Evolutionary conservation across 1,140 invertebrate genomes (phyloP), one percentile per base, ranked within the genome.

Genomic region (Neomicropteryx cornuta): DNA sequence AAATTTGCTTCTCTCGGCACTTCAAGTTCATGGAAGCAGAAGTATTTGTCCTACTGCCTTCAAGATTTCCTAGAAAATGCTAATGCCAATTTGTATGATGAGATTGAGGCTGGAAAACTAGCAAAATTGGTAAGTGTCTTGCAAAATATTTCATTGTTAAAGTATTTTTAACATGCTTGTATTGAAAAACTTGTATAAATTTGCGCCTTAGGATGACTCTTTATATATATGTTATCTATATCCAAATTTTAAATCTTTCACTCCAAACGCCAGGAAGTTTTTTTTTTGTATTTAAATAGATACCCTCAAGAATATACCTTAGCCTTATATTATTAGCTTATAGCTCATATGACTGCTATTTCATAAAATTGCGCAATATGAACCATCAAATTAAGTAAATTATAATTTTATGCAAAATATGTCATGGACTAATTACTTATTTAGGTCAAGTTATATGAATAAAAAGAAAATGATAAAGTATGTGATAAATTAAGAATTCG

Each of bases 11-110:
- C 33, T 27, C 4, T 5, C 22, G 20, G 56, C 58, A 33, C 38
- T 60, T 18, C 53, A 52, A 8, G 47, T 56, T 61, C 52, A 51
- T 67, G 62, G 60, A 67, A 67, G 49, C 56, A 55, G 35, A 63
- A 59, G 36, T 67, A 50, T 51, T 49, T 65, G 34, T 60, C 60
- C 1, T 51, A 53, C 14, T 59, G 51, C 38, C 45, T 67, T 5
- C 60, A 63, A 48, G 57, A 66, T 41, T 63, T 63, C 21, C 48
- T 67, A 18, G 64, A 67, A 46, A 59, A 52, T 41, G 50, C 49
- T 11, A 60, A 61, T 18, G 60, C 61, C 23, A 58, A 67, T 42
- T 42, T 62, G 31, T 67, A 62, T 47, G 53, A 60, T 36, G 56
- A 59, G 43, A 53, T 60, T 10, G 53, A 62, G 34, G 60, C 60